phyloP scores from a whole-genome alignment of 2,113 vertebrate genomes.

The Cebidichthys violaceus region DNA sequence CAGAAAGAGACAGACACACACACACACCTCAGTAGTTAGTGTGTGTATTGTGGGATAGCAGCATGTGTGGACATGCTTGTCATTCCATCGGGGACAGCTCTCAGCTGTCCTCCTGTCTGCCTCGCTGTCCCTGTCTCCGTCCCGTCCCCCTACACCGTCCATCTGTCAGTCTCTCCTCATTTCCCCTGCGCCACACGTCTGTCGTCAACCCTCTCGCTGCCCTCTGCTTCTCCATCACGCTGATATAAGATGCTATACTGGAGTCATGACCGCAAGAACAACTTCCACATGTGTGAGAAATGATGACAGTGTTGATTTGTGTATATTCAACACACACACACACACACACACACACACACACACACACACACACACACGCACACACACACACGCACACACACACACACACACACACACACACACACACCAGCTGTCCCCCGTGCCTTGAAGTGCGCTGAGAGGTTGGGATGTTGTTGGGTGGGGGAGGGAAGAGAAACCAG shows the following conservation, averaged over 20 bases:
- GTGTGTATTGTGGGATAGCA: neutral
- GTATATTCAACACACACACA: neutral
- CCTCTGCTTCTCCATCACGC: neutral
- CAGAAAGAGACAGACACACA: too few relatives aligned
- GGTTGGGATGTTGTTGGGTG: conserved; percentile 48
- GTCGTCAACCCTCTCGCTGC: neutral
- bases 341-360: neutral
- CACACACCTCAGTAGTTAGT: neutral
- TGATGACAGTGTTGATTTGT: conserved; percentile 16
- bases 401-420: conserved; percentile 22
- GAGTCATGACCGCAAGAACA: neutral
- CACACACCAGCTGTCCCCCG: conserved; percentile 61
- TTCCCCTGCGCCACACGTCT: neutral
- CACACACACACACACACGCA: neutral
- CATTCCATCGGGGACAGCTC: conserved; percentile 66
- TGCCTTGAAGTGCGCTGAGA: conserved; percentile 52
- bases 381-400: conserved; percentile 2
- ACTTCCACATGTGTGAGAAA: conserved; percentile 9
- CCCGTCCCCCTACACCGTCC: conserved; percentile 18
- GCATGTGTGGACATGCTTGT: conserved; percentile 59
- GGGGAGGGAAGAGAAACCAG: conserved; percentile 60
- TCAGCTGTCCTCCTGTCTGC: conserved; percentile 72
- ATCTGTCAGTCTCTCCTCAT: conserved; percentile 14
- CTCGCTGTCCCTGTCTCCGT: conserved; percentile 15
- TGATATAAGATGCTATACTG: neutral